Evolutionary conservation across 2,888 invertebrate genomes (phyloP).

Genomic region (Eupithecia pulchellata): DNA sequence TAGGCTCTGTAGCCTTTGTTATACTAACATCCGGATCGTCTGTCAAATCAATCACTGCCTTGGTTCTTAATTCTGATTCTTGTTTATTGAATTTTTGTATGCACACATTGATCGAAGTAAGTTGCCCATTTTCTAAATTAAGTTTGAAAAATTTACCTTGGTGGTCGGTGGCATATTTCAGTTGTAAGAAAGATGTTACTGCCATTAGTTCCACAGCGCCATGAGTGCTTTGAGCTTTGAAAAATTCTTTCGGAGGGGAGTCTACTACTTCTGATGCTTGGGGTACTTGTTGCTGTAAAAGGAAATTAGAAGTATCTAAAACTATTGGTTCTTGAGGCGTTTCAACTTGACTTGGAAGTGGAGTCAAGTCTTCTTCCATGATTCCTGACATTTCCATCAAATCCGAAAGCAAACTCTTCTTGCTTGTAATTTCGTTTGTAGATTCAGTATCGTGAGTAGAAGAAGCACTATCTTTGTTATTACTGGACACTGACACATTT

Average conservation of each 20-base stretch:
- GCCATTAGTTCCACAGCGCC: slow-evolving; percentile 48
- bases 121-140: slow-evolving; percentile 60
- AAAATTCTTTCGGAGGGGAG: slow-evolving; percentile 1
- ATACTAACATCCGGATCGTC: slow-evolving; percentile 54
- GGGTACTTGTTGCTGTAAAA: slow-evolving; percentile 17
- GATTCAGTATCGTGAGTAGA: background rate
- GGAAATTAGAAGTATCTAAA: slow-evolving; percentile 26
- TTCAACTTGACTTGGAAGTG: slow-evolving; percentile 29
- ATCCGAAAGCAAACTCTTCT: slow-evolving; percentile 73
- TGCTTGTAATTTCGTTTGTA: slow-evolving; percentile 38
- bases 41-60: slow-evolving; percentile 67
- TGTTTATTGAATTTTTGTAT: slow-evolving; percentile 55
- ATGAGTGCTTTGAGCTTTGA: slow-evolving; percentile 24
- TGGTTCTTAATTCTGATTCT: slow-evolving; percentile 22
- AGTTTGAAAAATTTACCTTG: slow-evolving; percentile 69
- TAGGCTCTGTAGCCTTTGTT: slow-evolving; percentile 21
- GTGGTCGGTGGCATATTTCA: slow-evolving; percentile 65
- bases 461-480: background rate
- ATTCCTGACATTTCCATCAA: slow-evolving; percentile 83
- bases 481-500: background rate
- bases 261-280: slow-evolving; percentile 11
- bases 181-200: slow-evolving; percentile 63
- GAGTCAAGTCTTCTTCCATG: slow-evolving; percentile 63
- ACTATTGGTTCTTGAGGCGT: slow-evolving; percentile 23
- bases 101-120: slow-evolving; percentile 67